A percentile compares a stretch with the other conserved stretches of the same genome.
These are phyloP conservation scores for Gracilinanus agilis DNA, from an alignment of 2,113 vertebrate genomes.

Conservation along the genomic window DNA sequence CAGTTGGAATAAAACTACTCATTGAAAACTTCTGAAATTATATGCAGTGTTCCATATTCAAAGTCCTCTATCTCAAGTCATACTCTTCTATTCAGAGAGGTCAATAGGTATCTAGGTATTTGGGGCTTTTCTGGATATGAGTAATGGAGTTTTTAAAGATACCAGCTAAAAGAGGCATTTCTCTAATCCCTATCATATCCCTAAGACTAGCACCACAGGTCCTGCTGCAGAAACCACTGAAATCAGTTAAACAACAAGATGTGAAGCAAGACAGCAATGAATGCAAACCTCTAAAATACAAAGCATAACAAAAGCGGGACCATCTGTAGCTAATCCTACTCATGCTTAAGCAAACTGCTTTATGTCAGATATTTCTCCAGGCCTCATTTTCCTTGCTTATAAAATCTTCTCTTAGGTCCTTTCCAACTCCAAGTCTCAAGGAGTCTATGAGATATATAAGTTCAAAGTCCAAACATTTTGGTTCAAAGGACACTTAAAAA, in stretches of 20 bases:
- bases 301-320: not conserved
- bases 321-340: not conserved
- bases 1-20: not conserved
- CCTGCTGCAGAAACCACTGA: not conserved
- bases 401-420: not conserved
- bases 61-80: not conserved
- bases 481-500: not conserved
- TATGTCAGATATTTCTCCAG: not conserved
- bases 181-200: not conserved
- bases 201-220: not conserved
- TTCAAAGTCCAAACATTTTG: not conserved
- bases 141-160: not conserved
- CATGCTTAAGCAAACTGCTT: not conserved
- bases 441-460: not conserved
- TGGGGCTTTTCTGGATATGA: not conserved
- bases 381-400: not conserved
- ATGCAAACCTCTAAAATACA: not conserved
- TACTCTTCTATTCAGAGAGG: not conserved
- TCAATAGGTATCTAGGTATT: not conserved
- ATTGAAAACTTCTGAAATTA: not conserved
- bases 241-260: conserved; percentile 1
- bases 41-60: not conserved
- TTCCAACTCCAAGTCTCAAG: not conserved
- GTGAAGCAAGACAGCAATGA: not conserved
- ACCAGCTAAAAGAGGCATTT: not conserved